Evolutionary conservation across 2,113 vertebrate species (phyloP), one percentile per base, ranked within the genome.

Genomic region (Rhinogobius similis): DNA sequence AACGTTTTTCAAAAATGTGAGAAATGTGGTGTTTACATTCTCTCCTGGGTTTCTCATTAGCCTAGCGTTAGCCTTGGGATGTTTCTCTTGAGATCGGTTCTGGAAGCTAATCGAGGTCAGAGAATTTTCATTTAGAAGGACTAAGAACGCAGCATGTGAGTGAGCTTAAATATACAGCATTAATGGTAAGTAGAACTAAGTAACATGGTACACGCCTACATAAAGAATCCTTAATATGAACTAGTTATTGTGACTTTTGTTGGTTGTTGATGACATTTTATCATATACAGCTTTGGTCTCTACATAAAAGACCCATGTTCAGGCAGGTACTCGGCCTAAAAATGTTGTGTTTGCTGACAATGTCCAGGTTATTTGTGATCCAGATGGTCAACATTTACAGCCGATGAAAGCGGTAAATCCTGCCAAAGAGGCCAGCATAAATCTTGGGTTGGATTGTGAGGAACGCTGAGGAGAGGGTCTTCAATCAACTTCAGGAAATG

Each of bases 311-410:
- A 16, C 53, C 12, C 26, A 32, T 59, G 56, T 27, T 24, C 23
- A 56, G 12, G 53, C 10, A 39, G n/a, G n/a, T n/a, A n/a, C n/a
- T n/a, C n/a, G n/a, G n/a, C 11, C 21, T n/a, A 14, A 38, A 18
- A 21, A 44, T 43, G 46, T 41, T 56, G 43, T 52, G 26, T 55
- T 53, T 77, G 70, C 41, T 73, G 69, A 67, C 46, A 53, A 27
- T 52, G 46, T 61, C 24, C 62, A 56, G 36, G 3, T 75, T 65
- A 72, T 73, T 81, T 63, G 70, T 62, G 48, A 27, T 79, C 68
- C 80, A 86, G 75, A 80, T 80, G 81, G 75, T 76, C 72, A 74
- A 81, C 70, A 73, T 78, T 81, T 80, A 67, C 62, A 74, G 56
- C 29, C 24, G 23, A 78, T 75, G 77, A 84, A 82, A 84, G 78